Evolutionary conservation across 1,140 invertebrate species (phyloP).

Genomic region (Papilio polytes): DNA sequence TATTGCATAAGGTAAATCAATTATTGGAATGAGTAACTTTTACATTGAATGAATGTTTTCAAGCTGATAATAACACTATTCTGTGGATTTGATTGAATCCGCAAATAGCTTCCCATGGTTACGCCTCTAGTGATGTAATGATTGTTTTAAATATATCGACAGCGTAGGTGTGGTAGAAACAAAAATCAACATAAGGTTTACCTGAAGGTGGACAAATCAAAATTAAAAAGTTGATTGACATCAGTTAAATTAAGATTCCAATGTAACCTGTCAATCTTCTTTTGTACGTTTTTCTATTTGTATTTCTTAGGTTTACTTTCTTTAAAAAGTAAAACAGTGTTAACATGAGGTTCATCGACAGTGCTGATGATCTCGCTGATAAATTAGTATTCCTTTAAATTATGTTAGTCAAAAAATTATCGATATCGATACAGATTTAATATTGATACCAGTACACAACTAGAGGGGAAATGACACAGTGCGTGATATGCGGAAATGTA

Average conservation of each 20-base stretch:
- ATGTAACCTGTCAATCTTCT: no score
- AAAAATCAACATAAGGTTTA: not conserved
- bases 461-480: conserved; percentile 81
- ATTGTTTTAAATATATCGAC: not conserved
- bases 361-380: not conserved
- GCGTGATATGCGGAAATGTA: conserved; percentile 83
- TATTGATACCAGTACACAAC: conserved; percentile 47
- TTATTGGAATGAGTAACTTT: conserved; percentile 52
- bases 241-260: no score
- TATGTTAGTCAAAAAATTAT: conserved; percentile 37
- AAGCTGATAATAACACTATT: conserved; percentile 73
- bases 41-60: conserved; percentile 64
- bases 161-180: not conserved
- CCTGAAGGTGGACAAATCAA: not conserved
- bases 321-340: not conserved
- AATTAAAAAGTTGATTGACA: not conserved
- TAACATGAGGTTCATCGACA: not conserved
- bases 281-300: no score
- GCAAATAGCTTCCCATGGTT: conserved; percentile 79
- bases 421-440: conserved; percentile 46
- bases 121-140: conserved; percentile 53
- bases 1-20: conserved; percentile 6
- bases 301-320: not conserved
- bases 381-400: not conserved
- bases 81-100: conserved; percentile 79